These are phyloP conservation scores for Melanostoma mellinum DNA, from an alignment of 2,888 invertebrate genomes.

Conservation along the genomic window DNA sequence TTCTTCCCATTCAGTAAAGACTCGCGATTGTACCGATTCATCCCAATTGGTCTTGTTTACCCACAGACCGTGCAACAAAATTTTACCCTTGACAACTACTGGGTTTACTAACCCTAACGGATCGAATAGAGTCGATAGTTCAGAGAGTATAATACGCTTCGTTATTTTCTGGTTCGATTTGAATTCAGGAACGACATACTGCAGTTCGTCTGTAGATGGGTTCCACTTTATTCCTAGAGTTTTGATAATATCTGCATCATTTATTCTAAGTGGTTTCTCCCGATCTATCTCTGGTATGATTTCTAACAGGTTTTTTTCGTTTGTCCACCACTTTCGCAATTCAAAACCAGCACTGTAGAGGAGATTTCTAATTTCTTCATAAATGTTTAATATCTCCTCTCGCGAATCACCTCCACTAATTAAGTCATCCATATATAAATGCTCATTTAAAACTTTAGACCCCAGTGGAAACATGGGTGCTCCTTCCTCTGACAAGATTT, in stretches of 20 bases:
- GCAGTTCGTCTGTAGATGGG: slow-evolving; percentile 26
- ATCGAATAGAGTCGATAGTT: no score
- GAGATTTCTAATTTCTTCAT: neutral
- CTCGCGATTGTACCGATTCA: slow-evolving; percentile 48
- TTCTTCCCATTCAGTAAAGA: no score
- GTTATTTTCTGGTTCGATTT: slow-evolving; percentile 3
- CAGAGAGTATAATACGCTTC: slow-evolving; percentile 33
- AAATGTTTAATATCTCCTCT: neutral
- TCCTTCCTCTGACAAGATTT: slow-evolving; percentile 6
- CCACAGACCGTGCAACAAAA: slow-evolving; percentile 47
- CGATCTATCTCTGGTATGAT: neutral
- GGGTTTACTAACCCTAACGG: no score
- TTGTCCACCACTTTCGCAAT: slow-evolving; percentile 37
- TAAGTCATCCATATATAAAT: neutral
- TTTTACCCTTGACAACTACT: no score
- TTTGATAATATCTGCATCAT: slow-evolving; percentile 33
- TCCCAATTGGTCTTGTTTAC: slow-evolving; percentile 48
- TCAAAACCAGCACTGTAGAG: slow-evolving; percentile 1
- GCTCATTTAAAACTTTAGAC: no score
- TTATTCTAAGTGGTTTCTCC: neutral
- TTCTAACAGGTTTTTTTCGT: slow-evolving; percentile 12
- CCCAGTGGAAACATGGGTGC: no score
- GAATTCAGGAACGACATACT: neutral
- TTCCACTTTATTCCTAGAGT: slow-evolving; percentile 52
- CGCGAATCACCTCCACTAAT: slow-evolving; percentile 26